These are phyloP conservation scores for Cerastoderma edule DNA, from an alignment of 2,888 invertebrate species.

Conservation along the genomic window DNA sequence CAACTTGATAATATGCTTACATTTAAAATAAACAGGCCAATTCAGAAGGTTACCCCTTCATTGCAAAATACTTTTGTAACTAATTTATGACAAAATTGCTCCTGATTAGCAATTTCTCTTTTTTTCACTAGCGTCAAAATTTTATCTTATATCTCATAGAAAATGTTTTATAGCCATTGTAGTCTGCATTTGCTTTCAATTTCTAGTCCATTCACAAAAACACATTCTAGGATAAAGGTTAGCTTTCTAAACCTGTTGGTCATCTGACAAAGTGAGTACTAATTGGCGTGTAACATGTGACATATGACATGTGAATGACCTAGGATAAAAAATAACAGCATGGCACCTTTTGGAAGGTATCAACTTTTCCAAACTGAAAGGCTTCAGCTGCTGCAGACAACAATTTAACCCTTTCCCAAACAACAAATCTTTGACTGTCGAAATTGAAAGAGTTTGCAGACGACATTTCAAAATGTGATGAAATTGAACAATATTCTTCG, in stretches of 20 bases:
- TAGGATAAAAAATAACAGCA: too few species aligned
- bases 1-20: too few species aligned
- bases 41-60: too few species aligned
- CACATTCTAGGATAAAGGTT: too few species aligned
- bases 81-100: not conserved
- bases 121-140: not conserved
- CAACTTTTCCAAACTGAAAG: not conserved
- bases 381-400: not conserved
- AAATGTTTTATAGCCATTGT: not conserved
- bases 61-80: not conserved
- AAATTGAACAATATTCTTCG: too few species aligned
- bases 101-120: not conserved
- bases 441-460: not conserved
- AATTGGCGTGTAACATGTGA: not conserved
- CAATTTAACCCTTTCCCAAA: constrained; percentile 3
- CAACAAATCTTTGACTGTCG: not conserved
- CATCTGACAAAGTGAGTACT: not conserved
- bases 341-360: not conserved
- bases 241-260: not conserved
- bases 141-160: not conserved
- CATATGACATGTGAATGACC: not conserved
- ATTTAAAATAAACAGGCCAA: too few species aligned
- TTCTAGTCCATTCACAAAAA: too few species aligned
- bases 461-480: too few species aligned
- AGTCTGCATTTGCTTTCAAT: too few species aligned